Evolutionary conservation across 2,113 vertebrate genomes (phyloP).

Genomic region (Microcebus lehilahytsara): DNA sequence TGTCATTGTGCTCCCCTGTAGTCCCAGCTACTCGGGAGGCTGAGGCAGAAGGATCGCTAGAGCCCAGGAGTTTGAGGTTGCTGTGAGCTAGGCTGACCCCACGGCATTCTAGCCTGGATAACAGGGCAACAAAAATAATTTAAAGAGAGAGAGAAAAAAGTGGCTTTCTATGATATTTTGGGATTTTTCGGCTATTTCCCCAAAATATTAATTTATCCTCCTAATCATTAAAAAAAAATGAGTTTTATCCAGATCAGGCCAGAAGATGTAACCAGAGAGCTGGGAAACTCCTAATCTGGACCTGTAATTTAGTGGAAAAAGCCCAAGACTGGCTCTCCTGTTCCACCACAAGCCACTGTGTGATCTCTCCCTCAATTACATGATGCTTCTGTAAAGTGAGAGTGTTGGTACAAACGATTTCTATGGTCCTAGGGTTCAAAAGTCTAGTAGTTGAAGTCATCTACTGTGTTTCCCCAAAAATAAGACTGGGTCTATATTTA

Average conservation of each 20-base stretch:
- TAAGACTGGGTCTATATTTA: too few species aligned
- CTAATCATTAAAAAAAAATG: neutral
- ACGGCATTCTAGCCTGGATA: too few species aligned
- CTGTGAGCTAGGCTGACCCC: too few species aligned
- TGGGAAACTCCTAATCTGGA: neutral
- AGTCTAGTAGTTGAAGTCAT: slow-evolving; percentile 13
- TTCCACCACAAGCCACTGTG: neutral
- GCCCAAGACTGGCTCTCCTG: neutral
- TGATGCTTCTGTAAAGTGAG: slow-evolving; percentile 30
- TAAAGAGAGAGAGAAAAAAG: neutral
- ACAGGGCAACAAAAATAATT: too few species aligned
- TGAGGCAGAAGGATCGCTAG: too few species aligned
- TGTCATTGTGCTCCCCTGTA: too few species aligned
- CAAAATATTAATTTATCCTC: slow-evolving; percentile 38
- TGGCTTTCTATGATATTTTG: slow-evolving; percentile 8
- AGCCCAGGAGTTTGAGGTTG: too few species aligned
- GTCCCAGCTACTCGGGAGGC: too few species aligned
- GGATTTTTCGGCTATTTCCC: neutral
- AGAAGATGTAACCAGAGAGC: neutral
- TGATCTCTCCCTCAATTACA: neutral
- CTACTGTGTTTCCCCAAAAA: neutral
- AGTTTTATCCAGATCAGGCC: neutral
- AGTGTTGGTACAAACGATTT: slow-evolving; percentile 3
- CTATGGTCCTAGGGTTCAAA: neutral
- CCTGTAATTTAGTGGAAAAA: neutral